Conservation (phyloP, 1,140 invertebrate species). For the Amyelois transitella region DNA sequence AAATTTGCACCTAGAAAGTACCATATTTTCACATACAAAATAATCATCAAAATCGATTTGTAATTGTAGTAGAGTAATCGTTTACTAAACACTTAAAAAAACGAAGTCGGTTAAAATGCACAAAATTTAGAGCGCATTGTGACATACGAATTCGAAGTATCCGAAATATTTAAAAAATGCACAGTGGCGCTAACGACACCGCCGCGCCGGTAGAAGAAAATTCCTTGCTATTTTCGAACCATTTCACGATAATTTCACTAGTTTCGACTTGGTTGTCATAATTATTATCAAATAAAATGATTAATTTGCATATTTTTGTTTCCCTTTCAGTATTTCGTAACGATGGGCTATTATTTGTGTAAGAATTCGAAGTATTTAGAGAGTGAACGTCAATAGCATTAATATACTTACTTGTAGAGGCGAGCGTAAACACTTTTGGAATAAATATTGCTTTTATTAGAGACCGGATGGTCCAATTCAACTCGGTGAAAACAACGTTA, state of each 20-base stretch:
- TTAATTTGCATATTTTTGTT: neutral
- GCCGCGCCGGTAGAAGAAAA: neutral
- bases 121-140: neutral
- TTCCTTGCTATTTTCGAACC: neutral
- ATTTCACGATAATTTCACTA: neutral
- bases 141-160: neutral
- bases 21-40: too few species aligned
- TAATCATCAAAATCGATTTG: too few species aligned
- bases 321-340: neutral
- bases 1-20: too few species aligned
- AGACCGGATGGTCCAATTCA: too few species aligned
- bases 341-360: neutral
- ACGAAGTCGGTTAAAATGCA: too few species aligned
- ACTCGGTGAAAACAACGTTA: too few species aligned
- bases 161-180: neutral
- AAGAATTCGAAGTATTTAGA: conserved; percentile 2
- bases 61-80: too few species aligned
- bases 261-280: neutral
- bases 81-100: too few species aligned
- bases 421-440: too few species aligned
- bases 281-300: conserved; percentile 1
- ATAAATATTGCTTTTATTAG: too few species aligned
- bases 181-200: neutral
- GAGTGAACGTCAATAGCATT: too few species aligned
- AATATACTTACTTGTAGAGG: too few species aligned